phyloP scores from a whole-genome alignment of 2,888 invertebrate species.

The Sesia apiformis region DNA sequence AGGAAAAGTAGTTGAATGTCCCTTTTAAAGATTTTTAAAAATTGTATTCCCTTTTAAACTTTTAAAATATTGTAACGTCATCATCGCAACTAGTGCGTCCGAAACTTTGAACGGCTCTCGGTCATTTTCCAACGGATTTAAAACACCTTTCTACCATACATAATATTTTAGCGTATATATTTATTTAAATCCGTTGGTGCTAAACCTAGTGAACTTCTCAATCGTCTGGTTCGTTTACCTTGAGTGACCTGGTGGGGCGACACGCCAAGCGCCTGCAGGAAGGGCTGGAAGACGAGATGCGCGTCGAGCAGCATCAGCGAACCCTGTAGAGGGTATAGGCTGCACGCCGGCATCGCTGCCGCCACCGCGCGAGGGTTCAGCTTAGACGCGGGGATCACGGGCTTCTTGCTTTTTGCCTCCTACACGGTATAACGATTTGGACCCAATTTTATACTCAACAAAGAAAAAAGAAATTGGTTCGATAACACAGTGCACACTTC shows the following conservation, averaged over 20 bases:
- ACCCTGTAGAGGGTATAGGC: constrained; percentile 85
- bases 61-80: too few species aligned
- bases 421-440: constrained; percentile 14
- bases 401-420: constrained; percentile 66
- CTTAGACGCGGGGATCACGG: constrained; percentile 61
- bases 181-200: neutral
- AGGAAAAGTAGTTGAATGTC: too few species aligned
- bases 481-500: too few species aligned
- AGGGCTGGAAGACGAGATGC: constrained; percentile 93
- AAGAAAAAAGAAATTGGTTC: too few species aligned
- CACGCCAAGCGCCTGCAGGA: constrained; percentile 90
- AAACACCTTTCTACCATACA: neutral
- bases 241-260: constrained; percentile 88
- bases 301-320: constrained; percentile 91
- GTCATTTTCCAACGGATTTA: too few species aligned
- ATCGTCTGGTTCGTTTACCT: constrained; percentile 20
- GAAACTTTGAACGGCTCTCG: too few species aligned
- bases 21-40: too few species aligned
- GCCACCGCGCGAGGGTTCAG: constrained; percentile 55
- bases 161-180: too few species aligned
- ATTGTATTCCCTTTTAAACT: too few species aligned
- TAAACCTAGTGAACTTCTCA: neutral
- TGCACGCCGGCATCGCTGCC: constrained; percentile 74
- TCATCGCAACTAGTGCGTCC: too few species aligned
- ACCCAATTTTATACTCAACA: neutral